Conservation (phyloP, 2,888 invertebrate species). For the Malachius bipustulatus region DNA sequence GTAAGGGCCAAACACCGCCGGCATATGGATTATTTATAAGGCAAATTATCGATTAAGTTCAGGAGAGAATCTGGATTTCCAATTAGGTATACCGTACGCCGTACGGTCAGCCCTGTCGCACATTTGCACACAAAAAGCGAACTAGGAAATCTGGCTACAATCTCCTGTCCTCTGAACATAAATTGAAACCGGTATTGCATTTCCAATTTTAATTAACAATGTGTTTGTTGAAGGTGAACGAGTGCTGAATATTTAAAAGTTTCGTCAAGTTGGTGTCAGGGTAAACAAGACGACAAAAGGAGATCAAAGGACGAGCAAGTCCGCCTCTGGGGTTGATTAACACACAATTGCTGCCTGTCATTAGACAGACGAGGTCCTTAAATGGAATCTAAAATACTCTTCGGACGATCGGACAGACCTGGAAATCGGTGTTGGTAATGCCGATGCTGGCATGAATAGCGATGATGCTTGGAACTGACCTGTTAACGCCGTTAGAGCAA, state of each 20-base stretch:
- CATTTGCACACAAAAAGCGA: no score
- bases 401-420: no score
- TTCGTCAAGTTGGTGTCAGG: conserved; percentile 23
- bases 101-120: no score
- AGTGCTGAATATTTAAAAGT: conserved; percentile 33
- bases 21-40: no score
- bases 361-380: conserved; percentile 24
- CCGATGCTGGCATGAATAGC: conserved; percentile 1
- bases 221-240: conserved; percentile 28
- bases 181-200: conserved; percentile 1
- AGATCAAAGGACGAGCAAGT: conserved; percentile 30
- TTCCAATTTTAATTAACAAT: conserved; percentile 29
- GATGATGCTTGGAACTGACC: conserved; percentile 13
- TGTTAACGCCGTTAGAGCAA: no score
- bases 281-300: conserved; percentile 24
- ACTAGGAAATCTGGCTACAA: no score
- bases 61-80: no score
- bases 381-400: conserved; percentile 26
- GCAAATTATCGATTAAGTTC: no score
- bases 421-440: conserved; percentile 2
- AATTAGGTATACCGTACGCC: no score
- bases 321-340: conserved; percentile 28
- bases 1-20: no score
- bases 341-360: conserved; percentile 26
- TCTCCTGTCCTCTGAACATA: no score